phyloP scores from a whole-genome alignment of 2,797 vertebrate genomes.

The Gadopsis bispinosus region DNA sequence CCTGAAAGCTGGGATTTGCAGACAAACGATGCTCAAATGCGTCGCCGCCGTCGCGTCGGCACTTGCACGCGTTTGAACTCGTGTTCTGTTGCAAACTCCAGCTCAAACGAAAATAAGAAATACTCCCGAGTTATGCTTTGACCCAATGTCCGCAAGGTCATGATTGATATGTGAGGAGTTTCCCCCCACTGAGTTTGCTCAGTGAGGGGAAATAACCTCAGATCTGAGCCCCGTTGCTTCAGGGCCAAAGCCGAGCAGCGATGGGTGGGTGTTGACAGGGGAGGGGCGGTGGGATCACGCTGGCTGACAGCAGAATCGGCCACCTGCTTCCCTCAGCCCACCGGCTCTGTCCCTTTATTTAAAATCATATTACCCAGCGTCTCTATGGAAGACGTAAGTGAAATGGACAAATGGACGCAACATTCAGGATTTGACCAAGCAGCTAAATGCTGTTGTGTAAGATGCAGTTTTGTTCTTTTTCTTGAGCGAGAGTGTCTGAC shows the following conservation, averaged over 20 bases:
- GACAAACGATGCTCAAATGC: slow-evolving; percentile 4
- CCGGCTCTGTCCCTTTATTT: slow-evolving; percentile 13
- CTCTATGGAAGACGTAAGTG: neutral
- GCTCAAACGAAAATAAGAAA: neutral
- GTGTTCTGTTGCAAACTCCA: neutral
- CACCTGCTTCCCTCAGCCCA: slow-evolving; percentile 70
- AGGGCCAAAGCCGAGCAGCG: slow-evolving; percentile 54
- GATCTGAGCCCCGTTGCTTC: slow-evolving; percentile 61
- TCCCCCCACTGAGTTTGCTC: no score
- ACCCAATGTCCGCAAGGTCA: slow-evolving; percentile 8
- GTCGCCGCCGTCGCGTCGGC: neutral
- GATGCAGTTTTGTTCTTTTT: neutral
- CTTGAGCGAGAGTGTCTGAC: neutral
- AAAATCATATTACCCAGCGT: slow-evolving; percentile 23
- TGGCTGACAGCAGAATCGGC: slow-evolving; percentile 53
- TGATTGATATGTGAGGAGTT: slow-evolving; percentile 32
- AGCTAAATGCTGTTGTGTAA: neutral
- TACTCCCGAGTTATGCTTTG: slow-evolving; percentile 31
- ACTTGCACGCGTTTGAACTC: neutral
- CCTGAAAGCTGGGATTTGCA: neutral
- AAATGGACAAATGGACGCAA: neutral
- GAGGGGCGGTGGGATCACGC: slow-evolving; percentile 40
- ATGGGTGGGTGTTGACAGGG: slow-evolving; percentile 45
- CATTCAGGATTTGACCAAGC: neutral
- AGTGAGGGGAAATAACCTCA: slow-evolving; percentile 57